Conservation (phyloP, 2,888 invertebrate genomes). For the Andrena bicolor region DNA sequence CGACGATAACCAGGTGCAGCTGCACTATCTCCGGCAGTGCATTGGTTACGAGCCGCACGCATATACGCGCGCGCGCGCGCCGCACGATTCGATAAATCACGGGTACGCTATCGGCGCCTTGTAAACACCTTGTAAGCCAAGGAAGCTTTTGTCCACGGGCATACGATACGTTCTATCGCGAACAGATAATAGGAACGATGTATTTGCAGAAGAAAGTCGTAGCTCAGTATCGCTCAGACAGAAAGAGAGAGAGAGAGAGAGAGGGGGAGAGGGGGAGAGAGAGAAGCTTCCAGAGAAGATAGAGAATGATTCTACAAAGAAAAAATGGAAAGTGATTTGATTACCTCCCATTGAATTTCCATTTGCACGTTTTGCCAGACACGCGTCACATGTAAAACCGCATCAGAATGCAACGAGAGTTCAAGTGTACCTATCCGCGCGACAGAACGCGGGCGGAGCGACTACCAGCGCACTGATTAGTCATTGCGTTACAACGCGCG, state of each 20-base stretch:
- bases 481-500: conserved; percentile 54
- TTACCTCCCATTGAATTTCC: conserved; percentile 10
- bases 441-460: conserved; percentile 34
- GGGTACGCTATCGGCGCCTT: conserved; percentile 31
- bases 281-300: too few species aligned
- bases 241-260: not conserved
- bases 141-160: conserved; percentile 41
- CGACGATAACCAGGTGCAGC: conserved; percentile 33
- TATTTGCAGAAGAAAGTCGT: not conserved
- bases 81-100: conserved; percentile 59
- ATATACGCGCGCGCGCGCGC: conserved; percentile 15
- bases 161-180: conserved; percentile 24
- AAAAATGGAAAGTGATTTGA: not conserved
- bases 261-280: not conserved
- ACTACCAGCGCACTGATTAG: conserved; percentile 40
- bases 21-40: conserved; percentile 15
- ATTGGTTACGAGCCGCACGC: conserved; percentile 8
- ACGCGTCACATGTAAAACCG: conserved; percentile 23
- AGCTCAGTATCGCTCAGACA: not conserved
- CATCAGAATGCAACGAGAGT: conserved; percentile 41
- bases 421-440: conserved; percentile 44
- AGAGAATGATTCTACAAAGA: too few species aligned
- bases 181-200: conserved; percentile 8
- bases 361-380: conserved; percentile 17
- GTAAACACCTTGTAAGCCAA: conserved; percentile 49